These are phyloP conservation scores for Cassiopea andromeda DNA, from an alignment of 30 jellyfish, hydroid and myxozoan species.

Conservation along the genomic window DNA sequence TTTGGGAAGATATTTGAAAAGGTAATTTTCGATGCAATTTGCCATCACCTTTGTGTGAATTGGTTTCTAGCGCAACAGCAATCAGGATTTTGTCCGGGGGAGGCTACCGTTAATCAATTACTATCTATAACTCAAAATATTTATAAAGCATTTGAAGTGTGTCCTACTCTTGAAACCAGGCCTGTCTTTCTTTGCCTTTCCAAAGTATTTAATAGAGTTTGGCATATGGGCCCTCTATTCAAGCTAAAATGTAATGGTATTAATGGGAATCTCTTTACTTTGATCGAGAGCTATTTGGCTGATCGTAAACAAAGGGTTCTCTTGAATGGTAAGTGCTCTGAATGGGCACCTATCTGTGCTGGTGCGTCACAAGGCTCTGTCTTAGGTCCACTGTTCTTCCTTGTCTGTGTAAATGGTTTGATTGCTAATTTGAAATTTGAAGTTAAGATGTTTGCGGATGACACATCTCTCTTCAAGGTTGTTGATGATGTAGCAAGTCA, in stretches of 20 bases:
- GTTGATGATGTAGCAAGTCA: constrained; percentile 13
- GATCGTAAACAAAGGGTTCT: no score
- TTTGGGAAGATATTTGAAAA: constrained; percentile 63
- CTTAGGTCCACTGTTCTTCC: constrained; percentile 37
- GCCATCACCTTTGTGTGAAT: constrained; percentile 23
- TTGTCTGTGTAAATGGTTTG: neutral
- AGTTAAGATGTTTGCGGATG: constrained; percentile 56
- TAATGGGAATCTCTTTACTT: constrained; percentile 6
- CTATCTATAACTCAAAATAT: constrained; percentile 41
- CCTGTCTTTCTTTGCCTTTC: constrained; percentile 57
- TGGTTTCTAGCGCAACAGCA: no score
- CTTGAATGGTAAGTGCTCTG: constrained; percentile 39
- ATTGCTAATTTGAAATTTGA: constrained; percentile 21
- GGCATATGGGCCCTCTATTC: constrained; percentile 45
- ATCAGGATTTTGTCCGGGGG: constrained; percentile 62
- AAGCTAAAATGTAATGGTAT: constrained; percentile 32
- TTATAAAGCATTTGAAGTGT: no score
- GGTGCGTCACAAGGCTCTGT: constrained; percentile 70
- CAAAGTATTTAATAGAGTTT: constrained; percentile 54
- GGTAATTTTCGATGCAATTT: constrained; percentile 38
- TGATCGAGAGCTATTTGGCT: constrained; percentile 25
- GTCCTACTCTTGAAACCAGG: no score
- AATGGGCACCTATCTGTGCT: constrained; percentile 50
- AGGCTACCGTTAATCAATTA: constrained; percentile 39
- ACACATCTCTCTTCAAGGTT: constrained; percentile 29